Evolutionary conservation across 2,888 invertebrate species (phyloP), one percentile per base, ranked within the genome.

Genomic region (Micoletzkya japonica): DNA sequence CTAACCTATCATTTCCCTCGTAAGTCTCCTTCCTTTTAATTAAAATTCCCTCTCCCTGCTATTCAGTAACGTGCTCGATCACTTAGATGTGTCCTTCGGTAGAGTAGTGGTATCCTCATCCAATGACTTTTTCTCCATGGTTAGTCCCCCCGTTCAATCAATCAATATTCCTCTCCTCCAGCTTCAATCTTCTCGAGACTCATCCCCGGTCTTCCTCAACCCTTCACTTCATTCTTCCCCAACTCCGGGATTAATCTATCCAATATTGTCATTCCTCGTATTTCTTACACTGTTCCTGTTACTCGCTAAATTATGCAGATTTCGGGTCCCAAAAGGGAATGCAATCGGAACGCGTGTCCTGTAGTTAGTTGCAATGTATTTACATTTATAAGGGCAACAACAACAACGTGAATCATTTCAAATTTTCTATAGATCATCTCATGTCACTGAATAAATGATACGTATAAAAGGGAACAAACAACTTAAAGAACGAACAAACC

Each of bases 251-350:
- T 36, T 66, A 4, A 66, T 66, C 64, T 66, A 66, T 20, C 64
- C 64, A 0, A 37, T 66, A 6, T 36, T 66, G 1, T 66, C 64
- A 20, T 24, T 66, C 32, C 54, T 52, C 14, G 37, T 37, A 4
- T 66, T 66, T 34, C 30, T 66, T 20, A 54, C 54, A 36, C 28
- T 66, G 17, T 66, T 66, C n/a, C 20, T 66, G 3, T 28, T 66
- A 32, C 37, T 66, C 14, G 64, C 64, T 37, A 66, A 66, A 20
- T 54, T 66, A n/a, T 66, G 64, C 37, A 66, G 64, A 66, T 66
- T 52, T 52, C 28, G 54, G 26, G 37, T 52, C 3, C 54, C 44
- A n/a, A 50, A 49, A 32, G 26, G 36, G 2, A 37, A 34, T 10
- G 30, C 54, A 54, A 66, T 66, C 4, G 54, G 34, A 20, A 66